Conservation (phyloP, 2,888 invertebrate species). For the Pteria penguin region DNA sequence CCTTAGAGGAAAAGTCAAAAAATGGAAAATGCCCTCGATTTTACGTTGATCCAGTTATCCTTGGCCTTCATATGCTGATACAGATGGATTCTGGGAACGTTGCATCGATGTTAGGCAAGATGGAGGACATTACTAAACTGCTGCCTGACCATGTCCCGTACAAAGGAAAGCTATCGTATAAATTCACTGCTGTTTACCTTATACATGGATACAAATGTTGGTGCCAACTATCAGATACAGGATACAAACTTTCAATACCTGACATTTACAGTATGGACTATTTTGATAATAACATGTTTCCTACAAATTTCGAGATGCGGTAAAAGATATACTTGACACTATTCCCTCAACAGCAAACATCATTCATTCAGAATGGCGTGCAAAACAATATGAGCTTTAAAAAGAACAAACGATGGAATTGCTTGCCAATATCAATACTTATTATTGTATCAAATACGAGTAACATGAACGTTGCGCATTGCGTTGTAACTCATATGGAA, state of each 20-base stretch:
- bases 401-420: too few relatives aligned
- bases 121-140: background rate
- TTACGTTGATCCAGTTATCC: slow-evolving; percentile 24
- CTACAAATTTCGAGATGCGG: slow-evolving; percentile 33
- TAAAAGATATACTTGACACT: too few relatives aligned
- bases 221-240: background rate
- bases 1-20: background rate
- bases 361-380: too few relatives aligned
- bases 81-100: background rate
- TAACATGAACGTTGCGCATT: too few relatives aligned
- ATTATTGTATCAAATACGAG: too few relatives aligned
- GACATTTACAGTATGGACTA: background rate
- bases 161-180: slow-evolving; percentile 35
- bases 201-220: slow-evolving; percentile 21
- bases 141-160: slow-evolving; percentile 23
- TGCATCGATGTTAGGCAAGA: background rate
- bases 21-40: slow-evolving; percentile 25
- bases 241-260: background rate
- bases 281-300: slow-evolving; percentile 15
- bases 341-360: too few relatives aligned
- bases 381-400: too few relatives aligned
- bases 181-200: slow-evolving; percentile 17
- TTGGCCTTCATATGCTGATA: slow-evolving; percentile 15
- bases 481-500: too few relatives aligned
- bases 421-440: too few relatives aligned